phyloP scores from a whole-genome alignment of 2,888 invertebrate genomes.

The Tetropium fuscum region DNA sequence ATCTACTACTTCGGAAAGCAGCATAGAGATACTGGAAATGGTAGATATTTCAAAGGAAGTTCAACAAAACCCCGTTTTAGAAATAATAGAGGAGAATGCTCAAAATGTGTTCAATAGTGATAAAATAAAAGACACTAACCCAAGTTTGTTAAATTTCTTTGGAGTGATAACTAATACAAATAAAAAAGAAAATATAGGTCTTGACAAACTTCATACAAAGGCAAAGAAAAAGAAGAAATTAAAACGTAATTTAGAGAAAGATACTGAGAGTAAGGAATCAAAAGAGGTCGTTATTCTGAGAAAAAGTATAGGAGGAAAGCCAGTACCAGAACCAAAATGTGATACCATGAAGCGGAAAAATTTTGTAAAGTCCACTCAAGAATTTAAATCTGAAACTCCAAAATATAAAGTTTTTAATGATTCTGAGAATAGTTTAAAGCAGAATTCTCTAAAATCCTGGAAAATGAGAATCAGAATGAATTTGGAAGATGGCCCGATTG shows the following conservation, averaged over 20 bases:
- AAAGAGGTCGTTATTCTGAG: slow-evolving; percentile 21
- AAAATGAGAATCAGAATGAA: slow-evolving; percentile 45
- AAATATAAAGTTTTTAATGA: background rate
- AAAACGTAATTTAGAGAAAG: slow-evolving; percentile 41
- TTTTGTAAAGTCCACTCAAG: slow-evolving; percentile 39
- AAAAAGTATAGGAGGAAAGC: slow-evolving; percentile 1
- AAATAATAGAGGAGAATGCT: slow-evolving; percentile 33
- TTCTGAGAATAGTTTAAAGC: slow-evolving; percentile 14
- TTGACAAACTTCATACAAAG: background rate
- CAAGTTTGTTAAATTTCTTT: slow-evolving; percentile 35
- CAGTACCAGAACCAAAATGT: slow-evolving; percentile 24
- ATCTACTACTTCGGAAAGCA: slow-evolving; percentile 32
- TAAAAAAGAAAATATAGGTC: background rate
- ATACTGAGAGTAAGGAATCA: too few relatives aligned
- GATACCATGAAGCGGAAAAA: slow-evolving; percentile 62
- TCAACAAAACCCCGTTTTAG: background rate
- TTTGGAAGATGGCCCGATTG: slow-evolving; percentile 19
- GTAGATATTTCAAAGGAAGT: slow-evolving; percentile 9
- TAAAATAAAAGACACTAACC: slow-evolving; percentile 24
- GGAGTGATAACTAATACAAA: slow-evolving; percentile 26
- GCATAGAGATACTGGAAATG: slow-evolving; percentile 18
- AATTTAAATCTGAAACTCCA: slow-evolving; percentile 3
- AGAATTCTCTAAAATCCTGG: slow-evolving; percentile 38
- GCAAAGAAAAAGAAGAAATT: slow-evolving; percentile 17
- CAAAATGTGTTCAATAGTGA: slow-evolving; percentile 24